These are phyloP conservation scores for Tragelaphus strepsiceros DNA, from an alignment of 2,113 vertebrate genomes.

Conservation along the genomic window DNA sequence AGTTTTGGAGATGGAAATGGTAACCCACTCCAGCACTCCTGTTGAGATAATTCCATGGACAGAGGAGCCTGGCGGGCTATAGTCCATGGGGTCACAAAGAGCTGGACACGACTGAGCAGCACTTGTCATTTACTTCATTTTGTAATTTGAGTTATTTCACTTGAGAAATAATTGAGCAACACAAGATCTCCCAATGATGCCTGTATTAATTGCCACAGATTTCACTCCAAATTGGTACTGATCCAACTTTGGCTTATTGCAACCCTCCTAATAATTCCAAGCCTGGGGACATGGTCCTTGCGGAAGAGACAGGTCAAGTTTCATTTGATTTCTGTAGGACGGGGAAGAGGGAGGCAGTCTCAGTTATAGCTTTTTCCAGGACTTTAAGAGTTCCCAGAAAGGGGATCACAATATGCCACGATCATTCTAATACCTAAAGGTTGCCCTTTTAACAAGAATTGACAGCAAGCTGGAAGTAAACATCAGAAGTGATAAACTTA, in stretches of 20 bases:
- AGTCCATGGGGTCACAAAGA: neutral
- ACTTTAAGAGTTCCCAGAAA: neutral
- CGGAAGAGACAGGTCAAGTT: neutral
- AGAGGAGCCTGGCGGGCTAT: neutral
- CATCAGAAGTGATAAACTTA: neutral
- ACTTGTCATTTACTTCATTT: conserved; percentile 10
- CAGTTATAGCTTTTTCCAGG: neutral
- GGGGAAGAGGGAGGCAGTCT: neutral
- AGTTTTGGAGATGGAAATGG: neutral
- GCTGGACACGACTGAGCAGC: neutral
- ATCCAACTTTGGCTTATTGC: neutral
- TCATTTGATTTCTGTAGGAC: neutral
- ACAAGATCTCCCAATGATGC: neutral
- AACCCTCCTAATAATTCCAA: neutral
- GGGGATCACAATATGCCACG: neutral
- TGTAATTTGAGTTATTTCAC: conserved; percentile 14
- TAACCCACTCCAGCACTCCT: neutral
- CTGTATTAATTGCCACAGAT: neutral
- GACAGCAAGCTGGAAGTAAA: neutral
- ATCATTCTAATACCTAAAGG: neutral
- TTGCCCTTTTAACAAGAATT: neutral
- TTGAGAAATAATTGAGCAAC: conserved; percentile 7
- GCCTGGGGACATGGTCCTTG: neutral
- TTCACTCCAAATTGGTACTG: neutral
- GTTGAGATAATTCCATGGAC: neutral